Base-by-base conservation (phyloP, 2,888 invertebrate genomes). In the Allolobophora icterica region DNA sequence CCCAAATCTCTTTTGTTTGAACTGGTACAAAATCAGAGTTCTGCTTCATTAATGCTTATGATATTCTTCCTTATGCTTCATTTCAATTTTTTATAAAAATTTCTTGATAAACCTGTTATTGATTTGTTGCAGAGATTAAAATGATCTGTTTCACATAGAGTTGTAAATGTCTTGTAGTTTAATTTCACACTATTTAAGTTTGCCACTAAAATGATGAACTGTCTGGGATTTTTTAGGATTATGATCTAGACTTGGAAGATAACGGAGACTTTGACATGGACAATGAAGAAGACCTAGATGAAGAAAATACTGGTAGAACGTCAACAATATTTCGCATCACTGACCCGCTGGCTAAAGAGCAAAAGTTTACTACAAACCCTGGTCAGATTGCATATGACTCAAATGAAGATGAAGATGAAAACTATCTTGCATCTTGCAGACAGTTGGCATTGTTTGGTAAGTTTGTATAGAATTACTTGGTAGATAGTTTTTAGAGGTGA, bases 341-440 rank as follows among this genome's bases (percentile, higher is more conserved):
- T 34, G 87, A 87, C 38, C 87, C 87, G 24, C 15, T 38, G 24
- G 87, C 87, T 21, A 30, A 87, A 19, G 38, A 34, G 38, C 87
- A 15, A 38, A 87, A 87, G 35, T 21, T 24, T 35, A 35, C 38
- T 35, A 30, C 38, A 87, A 87, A 87, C 35, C 87, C 38, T 87
- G 87, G 87, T 40, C 42, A 89, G 1, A 89, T 45, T 35, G 38
- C 21, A 6, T 89, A 89, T 33, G 33, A 89, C 89, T 45, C 89
- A 38, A 45, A 42, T 89, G 89, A 89, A 45, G 45, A 89, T 89
- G 89, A 89, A 17, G 89, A 89, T 42, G 89, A 89, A 24, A 24
- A 89, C 40, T 52, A 40, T 40, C 89, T 87, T 87, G 87, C 87
- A n/a, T n/a, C n/a, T 6, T 87, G 35, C 34, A 34, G 38, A 87